These are phyloP conservation scores for Drosophila planitibia DNA, from an alignment of 2,888 invertebrate genomes.

Conservation along the genomic window DNA sequence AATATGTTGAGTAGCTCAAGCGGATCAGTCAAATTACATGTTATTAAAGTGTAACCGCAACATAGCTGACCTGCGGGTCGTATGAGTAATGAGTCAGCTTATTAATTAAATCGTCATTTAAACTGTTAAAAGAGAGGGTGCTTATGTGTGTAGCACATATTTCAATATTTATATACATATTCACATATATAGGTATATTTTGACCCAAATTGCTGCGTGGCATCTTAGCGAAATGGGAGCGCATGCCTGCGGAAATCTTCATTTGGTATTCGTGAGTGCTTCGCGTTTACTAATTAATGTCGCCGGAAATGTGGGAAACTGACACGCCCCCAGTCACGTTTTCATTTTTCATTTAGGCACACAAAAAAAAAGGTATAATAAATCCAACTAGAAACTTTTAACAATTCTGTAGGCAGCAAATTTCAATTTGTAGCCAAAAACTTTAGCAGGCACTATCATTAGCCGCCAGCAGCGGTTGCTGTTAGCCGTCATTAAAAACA, in stretches of 20 bases:
- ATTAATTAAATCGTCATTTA: slow-evolving; percentile 51
- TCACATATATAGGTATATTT: slow-evolving; percentile 14
- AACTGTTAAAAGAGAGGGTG: slow-evolving; percentile 42
- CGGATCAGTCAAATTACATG: slow-evolving; percentile 38
- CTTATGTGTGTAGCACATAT: neutral
- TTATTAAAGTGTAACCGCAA: slow-evolving; percentile 39
- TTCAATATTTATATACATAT: neutral
- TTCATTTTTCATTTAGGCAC: slow-evolving; percentile 29
- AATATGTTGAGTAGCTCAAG: slow-evolving; percentile 52
- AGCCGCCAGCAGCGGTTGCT: slow-evolving; percentile 33
- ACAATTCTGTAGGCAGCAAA: slow-evolving; percentile 44
- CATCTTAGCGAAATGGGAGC: slow-evolving; percentile 68
- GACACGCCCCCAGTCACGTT: slow-evolving; percentile 28
- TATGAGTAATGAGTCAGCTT: slow-evolving; percentile 37
- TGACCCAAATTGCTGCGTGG: slow-evolving; percentile 62
- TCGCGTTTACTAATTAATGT: slow-evolving; percentile 52
- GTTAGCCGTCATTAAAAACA: slow-evolving; percentile 73
- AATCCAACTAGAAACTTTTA: slow-evolving; percentile 45
- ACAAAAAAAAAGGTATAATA: neutral
- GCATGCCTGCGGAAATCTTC: slow-evolving; percentile 54
- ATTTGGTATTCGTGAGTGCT: slow-evolving; percentile 49
- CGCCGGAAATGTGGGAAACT: slow-evolving; percentile 19
- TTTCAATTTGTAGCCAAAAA: slow-evolving; percentile 43
- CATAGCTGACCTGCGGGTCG: slow-evolving; percentile 27
- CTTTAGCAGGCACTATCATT: slow-evolving; percentile 40